Evolutionary conservation across 2,888 invertebrate species (phyloP).

Genomic region (Chorisops tibialis): DNA sequence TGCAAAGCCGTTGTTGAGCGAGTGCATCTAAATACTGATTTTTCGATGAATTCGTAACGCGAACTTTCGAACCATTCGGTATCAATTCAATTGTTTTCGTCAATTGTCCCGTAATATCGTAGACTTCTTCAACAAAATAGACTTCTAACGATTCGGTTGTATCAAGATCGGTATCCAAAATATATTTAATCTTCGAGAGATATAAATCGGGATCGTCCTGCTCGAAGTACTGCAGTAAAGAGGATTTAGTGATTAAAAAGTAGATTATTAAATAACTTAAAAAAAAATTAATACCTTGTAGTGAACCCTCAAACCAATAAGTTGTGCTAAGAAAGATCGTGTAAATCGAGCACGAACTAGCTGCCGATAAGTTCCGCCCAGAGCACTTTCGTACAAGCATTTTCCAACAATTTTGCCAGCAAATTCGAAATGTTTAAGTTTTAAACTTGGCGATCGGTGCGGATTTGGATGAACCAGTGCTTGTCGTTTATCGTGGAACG

Average conservation of each 20-base stretch:
- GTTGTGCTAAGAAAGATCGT: constrained; percentile 88
- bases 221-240: constrained; percentile 75
- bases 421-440: constrained; percentile 86
- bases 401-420: constrained; percentile 93
- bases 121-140: constrained; percentile 86
- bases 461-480: constrained; percentile 89
- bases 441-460: constrained; percentile 69
- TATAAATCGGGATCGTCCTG: constrained; percentile 94
- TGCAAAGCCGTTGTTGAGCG: constrained; percentile 83
- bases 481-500: constrained; percentile 81
- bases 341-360: constrained; percentile 87
- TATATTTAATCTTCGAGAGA: constrained; percentile 88
- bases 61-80: constrained; percentile 73
- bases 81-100: constrained; percentile 76
- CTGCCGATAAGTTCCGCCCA: constrained; percentile 85
- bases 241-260: neutral
- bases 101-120: constrained; percentile 73
- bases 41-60: constrained; percentile 59
- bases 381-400: constrained; percentile 88
- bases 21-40: constrained; percentile 79
- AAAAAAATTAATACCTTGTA: constrained; percentile 70
- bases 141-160: constrained; percentile 72
- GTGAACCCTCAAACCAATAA: constrained; percentile 88
- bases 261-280: neutral
- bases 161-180: constrained; percentile 86